Evolutionary conservation across 2,797 vertebrate species (phyloP).

Genomic region (Iguana delicatissima): DNA sequence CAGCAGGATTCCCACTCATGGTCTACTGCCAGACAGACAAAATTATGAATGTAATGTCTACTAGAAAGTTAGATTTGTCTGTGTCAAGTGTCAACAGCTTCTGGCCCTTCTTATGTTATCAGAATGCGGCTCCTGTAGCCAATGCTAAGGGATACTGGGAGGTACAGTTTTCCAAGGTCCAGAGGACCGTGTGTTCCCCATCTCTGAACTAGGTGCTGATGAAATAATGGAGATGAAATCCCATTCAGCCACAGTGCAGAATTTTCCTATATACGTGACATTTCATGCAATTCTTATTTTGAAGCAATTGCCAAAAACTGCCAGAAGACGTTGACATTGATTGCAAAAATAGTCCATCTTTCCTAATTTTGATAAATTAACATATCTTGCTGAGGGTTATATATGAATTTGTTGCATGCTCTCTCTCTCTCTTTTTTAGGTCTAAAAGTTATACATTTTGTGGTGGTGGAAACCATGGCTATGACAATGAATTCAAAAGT

Average conservation of each 20-base stretch:
- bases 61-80: no score
- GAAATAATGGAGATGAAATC: neutral
- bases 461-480: constrained; percentile 91
- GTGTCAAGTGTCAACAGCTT: no score
- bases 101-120: no score
- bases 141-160: neutral
- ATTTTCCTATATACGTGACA: neutral
- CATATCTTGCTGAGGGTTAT: neutral
- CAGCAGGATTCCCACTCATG: no score
- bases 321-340: neutral
- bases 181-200: neutral
- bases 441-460: constrained; percentile 71
- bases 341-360: neutral
- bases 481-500: constrained; percentile 91
- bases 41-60: no score
- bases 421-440: constrained; percentile 65
- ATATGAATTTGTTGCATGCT: constrained; percentile 45
- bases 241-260: neutral
- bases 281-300: neutral
- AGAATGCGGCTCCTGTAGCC: no score
- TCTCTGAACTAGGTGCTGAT: neutral
- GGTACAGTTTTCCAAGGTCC: neutral
- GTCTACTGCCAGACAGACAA: no score
- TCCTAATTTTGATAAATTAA: neutral
- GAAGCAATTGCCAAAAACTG: neutral